These are phyloP conservation scores for Bos taurus DNA, from an alignment of 2,113 vertebrate species.

Conservation along the genomic window DNA sequence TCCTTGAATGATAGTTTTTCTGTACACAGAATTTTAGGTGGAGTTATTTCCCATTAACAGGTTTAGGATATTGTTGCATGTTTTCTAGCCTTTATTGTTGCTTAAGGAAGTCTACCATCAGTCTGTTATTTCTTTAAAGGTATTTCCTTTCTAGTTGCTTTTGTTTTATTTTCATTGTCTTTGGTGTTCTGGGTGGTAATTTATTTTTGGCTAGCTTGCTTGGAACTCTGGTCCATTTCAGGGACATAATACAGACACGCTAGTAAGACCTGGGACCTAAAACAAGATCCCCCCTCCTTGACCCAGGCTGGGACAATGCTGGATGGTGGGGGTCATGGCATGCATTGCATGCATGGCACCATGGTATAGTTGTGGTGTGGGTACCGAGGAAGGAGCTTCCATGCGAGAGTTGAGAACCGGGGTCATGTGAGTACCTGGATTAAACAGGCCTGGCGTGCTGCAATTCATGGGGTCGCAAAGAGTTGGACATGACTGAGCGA, in stretches of 20 bases:
- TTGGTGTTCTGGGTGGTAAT: not conserved
- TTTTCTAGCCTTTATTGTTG: not conserved
- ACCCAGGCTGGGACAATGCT: not conserved
- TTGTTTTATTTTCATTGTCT: not conserved
- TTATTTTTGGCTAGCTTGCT: not conserved
- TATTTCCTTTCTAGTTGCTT: not conserved
- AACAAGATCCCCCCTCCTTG: not conserved
- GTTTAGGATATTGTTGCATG: not conserved
- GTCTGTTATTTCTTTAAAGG: not conserved
- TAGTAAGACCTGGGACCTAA: not conserved
- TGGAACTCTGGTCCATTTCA: not conserved
- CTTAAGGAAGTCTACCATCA: not conserved
- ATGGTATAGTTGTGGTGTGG: not conserved
- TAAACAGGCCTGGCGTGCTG: not conserved
- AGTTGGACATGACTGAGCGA: no score
- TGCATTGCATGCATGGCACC: no score
- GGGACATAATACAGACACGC: not conserved
- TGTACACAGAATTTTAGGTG: not conserved
- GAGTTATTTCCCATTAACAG: not conserved
- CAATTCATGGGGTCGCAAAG: no score
- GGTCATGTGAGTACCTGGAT: not conserved
- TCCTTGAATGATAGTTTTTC: not conserved
- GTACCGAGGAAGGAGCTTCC: not conserved
- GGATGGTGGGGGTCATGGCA: not conserved
- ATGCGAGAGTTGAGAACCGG: not conserved